Evolutionary conservation across 2,113 vertebrate genomes (phyloP).

Genomic region (Thinocorus orbignyianus): DNA sequence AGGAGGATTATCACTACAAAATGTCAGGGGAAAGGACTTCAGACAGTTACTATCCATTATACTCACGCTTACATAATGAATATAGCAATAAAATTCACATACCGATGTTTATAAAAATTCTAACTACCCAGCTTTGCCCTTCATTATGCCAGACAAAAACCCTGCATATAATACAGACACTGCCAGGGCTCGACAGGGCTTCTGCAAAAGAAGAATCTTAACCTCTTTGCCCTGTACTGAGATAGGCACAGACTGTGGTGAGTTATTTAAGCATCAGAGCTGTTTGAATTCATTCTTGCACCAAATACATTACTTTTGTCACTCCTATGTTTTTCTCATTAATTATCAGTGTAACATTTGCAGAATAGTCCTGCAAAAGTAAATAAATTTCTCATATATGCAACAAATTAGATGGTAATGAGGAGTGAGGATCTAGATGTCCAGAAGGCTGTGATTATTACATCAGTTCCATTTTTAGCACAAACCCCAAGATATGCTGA

Average conservation of each 20-base stretch:
- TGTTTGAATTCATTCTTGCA: not conserved
- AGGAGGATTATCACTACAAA: not conserved
- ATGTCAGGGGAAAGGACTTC: not conserved
- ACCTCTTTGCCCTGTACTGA: not conserved
- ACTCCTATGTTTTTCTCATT: not conserved
- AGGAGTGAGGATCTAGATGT: not conserved
- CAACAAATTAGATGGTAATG: not conserved
- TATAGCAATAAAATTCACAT: not conserved
- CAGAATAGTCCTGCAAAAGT: not conserved
- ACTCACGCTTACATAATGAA: not conserved
- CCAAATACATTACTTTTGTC: not conserved
- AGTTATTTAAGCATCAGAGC: not conserved
- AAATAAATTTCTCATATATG: not conserved
- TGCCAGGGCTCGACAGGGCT: not conserved
- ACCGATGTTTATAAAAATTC: not conserved
- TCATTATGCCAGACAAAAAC: not conserved
- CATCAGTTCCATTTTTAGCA: not conserved
- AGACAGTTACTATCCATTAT: not conserved
- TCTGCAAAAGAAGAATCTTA: too few relatives aligned
- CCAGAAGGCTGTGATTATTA: not conserved
- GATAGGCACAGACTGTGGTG: not conserved
- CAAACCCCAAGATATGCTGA: not conserved
- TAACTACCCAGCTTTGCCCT: not conserved
- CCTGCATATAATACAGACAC: fast-evolving
- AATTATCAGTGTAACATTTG: not conserved